Evolutionary conservation across 2,797 vertebrate genomes (phyloP).

Genomic region (Pagetopsis macropterus): DNA sequence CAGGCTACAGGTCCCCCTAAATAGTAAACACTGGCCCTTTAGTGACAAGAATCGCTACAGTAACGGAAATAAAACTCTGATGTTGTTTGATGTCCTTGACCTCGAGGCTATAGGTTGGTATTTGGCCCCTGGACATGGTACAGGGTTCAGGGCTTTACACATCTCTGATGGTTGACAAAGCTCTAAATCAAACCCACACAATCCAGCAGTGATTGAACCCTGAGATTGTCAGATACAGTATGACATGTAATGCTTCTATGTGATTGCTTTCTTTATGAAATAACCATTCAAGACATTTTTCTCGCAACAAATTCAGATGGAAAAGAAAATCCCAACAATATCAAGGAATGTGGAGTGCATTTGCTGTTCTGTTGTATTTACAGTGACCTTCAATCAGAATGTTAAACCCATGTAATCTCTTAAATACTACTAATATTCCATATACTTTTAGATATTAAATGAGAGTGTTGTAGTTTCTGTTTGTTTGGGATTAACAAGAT

Average conservation of each 20-base stretch:
- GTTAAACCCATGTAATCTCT: not conserved
- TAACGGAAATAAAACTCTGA: constrained; percentile 5
- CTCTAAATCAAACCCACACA: constrained; percentile 53
- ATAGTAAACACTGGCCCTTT: too few species aligned
- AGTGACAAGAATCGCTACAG: constrained; percentile 5
- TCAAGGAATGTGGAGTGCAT: constrained; percentile 19
- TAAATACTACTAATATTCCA: not conserved
- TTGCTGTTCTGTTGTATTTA: constrained; percentile 1
- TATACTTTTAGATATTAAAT: not conserved
- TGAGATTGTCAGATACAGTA: constrained; percentile 19
- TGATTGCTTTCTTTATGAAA: constrained; percentile 47
- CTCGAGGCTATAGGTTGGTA: constrained; percentile 37
- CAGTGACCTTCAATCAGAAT: constrained; percentile 5
- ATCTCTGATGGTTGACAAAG: constrained; percentile 56
- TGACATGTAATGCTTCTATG: constrained; percentile 23
- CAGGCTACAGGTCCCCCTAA: too few species aligned
- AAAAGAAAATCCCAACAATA: not conserved
- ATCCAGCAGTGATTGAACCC: constrained; percentile 55
- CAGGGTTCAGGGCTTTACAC: constrained; percentile 43
- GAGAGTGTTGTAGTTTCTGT: not conserved
- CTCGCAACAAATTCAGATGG: not conserved
- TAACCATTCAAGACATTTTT: constrained; percentile 3
- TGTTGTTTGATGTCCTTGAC: constrained; percentile 44
- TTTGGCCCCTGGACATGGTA: constrained; percentile 39
- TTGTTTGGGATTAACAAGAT: constrained; percentile 17